Conservation (phyloP, 2,113 vertebrate genomes). For the Suncus etruscus region DNA sequence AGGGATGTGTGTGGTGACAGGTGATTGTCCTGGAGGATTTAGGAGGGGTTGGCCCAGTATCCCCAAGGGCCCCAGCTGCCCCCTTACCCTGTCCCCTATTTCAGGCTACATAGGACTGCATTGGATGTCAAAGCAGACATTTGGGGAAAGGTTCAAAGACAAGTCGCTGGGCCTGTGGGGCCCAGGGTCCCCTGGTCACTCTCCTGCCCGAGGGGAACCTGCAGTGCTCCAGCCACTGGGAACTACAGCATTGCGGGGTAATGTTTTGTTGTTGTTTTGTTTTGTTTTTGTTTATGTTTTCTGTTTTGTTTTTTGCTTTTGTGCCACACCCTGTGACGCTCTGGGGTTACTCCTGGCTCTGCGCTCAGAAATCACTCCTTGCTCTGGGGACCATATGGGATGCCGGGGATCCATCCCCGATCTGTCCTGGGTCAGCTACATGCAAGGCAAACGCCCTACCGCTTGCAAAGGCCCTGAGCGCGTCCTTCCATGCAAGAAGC, state of each 20-base stretch:
- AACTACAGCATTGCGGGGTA: slow-evolving; percentile 53
- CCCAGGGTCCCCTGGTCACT: slow-evolving; percentile 62
- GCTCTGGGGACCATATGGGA: too few species aligned
- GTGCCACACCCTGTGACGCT: background rate
- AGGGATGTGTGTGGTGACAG: slow-evolving; percentile 78
- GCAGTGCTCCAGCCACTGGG: slow-evolving; percentile 70
- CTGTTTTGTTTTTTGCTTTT: background rate
- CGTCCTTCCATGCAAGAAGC: too few species aligned
- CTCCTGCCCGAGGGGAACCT: slow-evolving; percentile 82
- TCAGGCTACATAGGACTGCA: slow-evolving; percentile 82
- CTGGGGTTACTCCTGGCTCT: too few species aligned
- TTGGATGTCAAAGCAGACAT: slow-evolving; percentile 82
- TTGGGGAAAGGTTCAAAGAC: slow-evolving; percentile 80
- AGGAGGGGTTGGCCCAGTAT: slow-evolving; percentile 80
- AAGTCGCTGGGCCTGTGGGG: slow-evolving; percentile 61
- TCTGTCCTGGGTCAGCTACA: too few species aligned
- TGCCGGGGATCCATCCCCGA: too few species aligned
- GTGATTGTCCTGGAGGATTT: slow-evolving; percentile 81
- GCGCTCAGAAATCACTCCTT: too few species aligned
- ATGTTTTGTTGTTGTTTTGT: too few species aligned
- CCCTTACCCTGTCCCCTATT: slow-evolving; percentile 81
- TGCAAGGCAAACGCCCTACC: too few species aligned
- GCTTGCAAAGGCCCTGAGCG: too few species aligned
- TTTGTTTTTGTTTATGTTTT: too few species aligned
- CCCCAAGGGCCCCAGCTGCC: slow-evolving; percentile 77